A percentile compares a stretch with the other conserved stretches of the same genome.
Evolutionary conservation across 37 sponge, comb jelly and placozoan species (phyloP).

Genomic region (Theonella swinhoei): DNA sequence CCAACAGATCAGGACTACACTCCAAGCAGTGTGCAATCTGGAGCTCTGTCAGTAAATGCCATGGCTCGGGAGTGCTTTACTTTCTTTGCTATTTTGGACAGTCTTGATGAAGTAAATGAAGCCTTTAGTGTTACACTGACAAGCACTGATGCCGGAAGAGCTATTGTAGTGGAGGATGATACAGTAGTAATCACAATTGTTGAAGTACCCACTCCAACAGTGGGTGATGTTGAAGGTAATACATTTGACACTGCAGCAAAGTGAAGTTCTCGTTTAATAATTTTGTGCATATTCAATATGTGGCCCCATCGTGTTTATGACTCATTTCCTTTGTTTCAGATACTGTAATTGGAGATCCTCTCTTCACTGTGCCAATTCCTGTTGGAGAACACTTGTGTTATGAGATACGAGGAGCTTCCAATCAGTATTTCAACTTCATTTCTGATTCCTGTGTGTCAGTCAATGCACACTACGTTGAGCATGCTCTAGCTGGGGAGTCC

Average conservation of each 20-base stretch:
- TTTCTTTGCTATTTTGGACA: slow-evolving; percentile 1
- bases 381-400: slow-evolving; percentile 34
- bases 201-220: too few species aligned
- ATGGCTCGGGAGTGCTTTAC: not conserved
- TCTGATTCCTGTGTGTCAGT: slow-evolving; percentile 60
- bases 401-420: slow-evolving; percentile 47
- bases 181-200: not conserved
- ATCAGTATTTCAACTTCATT: slow-evolving; percentile 55
- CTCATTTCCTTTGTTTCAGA: too few species aligned
- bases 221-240: not conserved
- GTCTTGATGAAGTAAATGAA: slow-evolving; percentile 11
- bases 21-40: not conserved
- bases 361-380: slow-evolving; percentile 41
- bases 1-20: not conserved
- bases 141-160: not conserved
- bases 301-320: too few species aligned
- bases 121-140: slow-evolving; percentile 4
- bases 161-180: not conserved
- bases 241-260: not conserved
- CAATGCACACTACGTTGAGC: slow-evolving; percentile 44
- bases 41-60: not conserved
- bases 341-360: slow-evolving; percentile 58
- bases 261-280: too few species aligned
- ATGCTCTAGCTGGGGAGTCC: not conserved
- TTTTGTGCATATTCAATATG: too few species aligned